Evolutionary conservation across 1,140 invertebrate species (phyloP), one percentile per base, ranked within the genome.

Genomic region (Helicoverpa zea): DNA sequence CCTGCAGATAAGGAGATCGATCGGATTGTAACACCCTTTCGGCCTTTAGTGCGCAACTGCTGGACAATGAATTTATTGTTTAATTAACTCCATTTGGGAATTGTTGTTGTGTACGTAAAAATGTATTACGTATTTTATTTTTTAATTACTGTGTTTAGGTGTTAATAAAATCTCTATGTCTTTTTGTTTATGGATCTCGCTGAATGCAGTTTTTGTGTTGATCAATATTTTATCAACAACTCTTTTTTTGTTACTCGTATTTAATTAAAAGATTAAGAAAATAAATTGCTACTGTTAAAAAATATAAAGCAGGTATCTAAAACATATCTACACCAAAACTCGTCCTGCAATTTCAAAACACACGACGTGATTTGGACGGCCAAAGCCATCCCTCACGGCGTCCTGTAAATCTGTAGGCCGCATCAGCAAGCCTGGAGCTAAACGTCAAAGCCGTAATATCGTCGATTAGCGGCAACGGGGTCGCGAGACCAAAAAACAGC

Each of bases 1-100:
- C 47, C 56, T 74, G 70, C 70, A 84, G 86, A 87, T 87, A 87
- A 87, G 83, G 79, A 52, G 81, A 58, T 70, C 83, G 81, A 79
- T 84, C 58, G 79, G 80, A 79, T 68, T 76, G 80, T 51, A 84
- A 84, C 77, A 80, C 81, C 85, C 80, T 76, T 81, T 83, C 72
- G 68, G 35, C 49, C 78, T 81, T 78, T 59, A 76, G 80, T 64
- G 29, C 30, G 29, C 76, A 18, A 70, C 43, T 54, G 43, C 49
- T 70, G 61, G 76, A 70, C 63, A 70, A 56, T 59, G 54, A 70
- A 68, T 58, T 70, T 68, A 70, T 56, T 68, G 76, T 58, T 51
- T 43, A 30, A 47, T 68, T 70, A 68, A 56, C 16, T 68, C 52
- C 52, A 59, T 56, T 78, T 78, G 23, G 49, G 30, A 63, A 52